These are phyloP conservation scores for Stenopsyche tienmushanensis DNA, from an alignment of 1,140 invertebrate species.

Conservation along the genomic window DNA sequence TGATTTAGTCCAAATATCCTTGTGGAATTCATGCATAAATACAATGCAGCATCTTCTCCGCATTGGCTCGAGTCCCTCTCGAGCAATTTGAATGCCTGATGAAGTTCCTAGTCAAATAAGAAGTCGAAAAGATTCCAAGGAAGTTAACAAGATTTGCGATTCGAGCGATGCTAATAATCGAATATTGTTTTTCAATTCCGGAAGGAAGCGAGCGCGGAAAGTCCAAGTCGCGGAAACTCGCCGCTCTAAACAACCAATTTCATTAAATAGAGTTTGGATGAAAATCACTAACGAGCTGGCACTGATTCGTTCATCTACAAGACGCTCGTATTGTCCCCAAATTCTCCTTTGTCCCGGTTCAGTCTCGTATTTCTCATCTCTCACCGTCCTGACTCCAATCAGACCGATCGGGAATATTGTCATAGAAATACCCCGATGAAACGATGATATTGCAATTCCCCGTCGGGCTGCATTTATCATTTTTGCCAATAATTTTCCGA, in stretches of 20 bases:
- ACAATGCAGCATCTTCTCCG: too few relatives aligned
- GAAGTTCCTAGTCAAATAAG: too few relatives aligned
- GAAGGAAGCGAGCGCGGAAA: neutral
- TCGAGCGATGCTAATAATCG: slow-evolving; percentile 11
- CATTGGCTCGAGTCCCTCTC: too few relatives aligned
- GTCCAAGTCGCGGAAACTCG: neutral
- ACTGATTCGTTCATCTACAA: slow-evolving; percentile 13
- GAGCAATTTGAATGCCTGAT: too few relatives aligned
- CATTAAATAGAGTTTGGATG: slow-evolving; percentile 20
- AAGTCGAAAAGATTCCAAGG: too few relatives aligned
- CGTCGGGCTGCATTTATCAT: neutral
- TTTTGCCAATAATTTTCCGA: neutral
- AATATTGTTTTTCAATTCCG: slow-evolving; percentile 3
- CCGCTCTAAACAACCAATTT: slow-evolving; percentile 5
- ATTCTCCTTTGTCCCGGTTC: neutral
- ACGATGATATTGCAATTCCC: neutral
- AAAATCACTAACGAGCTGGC: slow-evolving; percentile 24
- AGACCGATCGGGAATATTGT: neutral
- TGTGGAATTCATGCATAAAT: too few relatives aligned
- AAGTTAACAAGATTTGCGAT: too few relatives aligned
- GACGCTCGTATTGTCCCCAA: neutral
- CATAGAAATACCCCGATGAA: neutral
- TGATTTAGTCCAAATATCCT: too few relatives aligned
- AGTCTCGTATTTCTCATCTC: neutral
- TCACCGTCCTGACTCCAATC: neutral